Evolutionary conservation across 2,113 vertebrate species (phyloP).

Genomic region (Pituophis catenifer): DNA sequence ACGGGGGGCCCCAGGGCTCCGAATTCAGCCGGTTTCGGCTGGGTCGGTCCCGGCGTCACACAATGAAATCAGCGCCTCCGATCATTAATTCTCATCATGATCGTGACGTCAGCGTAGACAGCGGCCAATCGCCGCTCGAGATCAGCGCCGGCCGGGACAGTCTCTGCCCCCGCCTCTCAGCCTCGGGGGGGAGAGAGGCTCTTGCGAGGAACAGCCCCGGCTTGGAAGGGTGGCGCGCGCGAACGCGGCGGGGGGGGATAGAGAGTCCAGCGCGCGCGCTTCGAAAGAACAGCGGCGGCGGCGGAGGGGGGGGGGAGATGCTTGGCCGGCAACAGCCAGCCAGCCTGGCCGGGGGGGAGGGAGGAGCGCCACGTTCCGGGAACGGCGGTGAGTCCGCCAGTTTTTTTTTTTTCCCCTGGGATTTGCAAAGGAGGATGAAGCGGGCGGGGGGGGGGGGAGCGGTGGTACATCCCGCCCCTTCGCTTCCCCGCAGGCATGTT

Average conservation of each 20-base stretch:
- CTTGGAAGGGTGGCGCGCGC: not conserved
- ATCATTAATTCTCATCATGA: slow-evolving; percentile 99
- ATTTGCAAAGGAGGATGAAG: no score
- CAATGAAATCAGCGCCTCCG: slow-evolving; percentile 98
- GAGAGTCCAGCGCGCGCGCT: not conserved
- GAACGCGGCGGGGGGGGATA: not conserved
- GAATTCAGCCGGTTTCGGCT: slow-evolving; percentile 88
- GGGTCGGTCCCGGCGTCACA: slow-evolving; percentile 84
- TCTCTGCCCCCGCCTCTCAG: slow-evolving; percentile 59
- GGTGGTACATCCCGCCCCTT: not conserved
- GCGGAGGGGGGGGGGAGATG: not conserved
- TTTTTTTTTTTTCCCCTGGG: not conserved
- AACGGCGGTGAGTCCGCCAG: not conserved
- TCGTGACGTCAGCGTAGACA: slow-evolving; percentile 91
- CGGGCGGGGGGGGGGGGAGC: rapidly evolving
- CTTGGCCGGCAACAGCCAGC: not conserved
- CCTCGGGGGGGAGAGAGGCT: slow-evolving; percentile 11
- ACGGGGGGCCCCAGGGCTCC: slow-evolving; percentile 31
- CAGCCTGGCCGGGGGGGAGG: not conserved
- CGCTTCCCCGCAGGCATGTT: not conserved
- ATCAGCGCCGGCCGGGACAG: slow-evolving; percentile 77
- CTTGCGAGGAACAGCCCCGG: not conserved
- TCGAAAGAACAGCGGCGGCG: not conserved
- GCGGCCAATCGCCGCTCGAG: slow-evolving; percentile 81
- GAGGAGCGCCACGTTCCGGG: not conserved